phyloP scores from a whole-genome alignment of 1,140 invertebrate species.

The Euglossa dilemma region DNA sequence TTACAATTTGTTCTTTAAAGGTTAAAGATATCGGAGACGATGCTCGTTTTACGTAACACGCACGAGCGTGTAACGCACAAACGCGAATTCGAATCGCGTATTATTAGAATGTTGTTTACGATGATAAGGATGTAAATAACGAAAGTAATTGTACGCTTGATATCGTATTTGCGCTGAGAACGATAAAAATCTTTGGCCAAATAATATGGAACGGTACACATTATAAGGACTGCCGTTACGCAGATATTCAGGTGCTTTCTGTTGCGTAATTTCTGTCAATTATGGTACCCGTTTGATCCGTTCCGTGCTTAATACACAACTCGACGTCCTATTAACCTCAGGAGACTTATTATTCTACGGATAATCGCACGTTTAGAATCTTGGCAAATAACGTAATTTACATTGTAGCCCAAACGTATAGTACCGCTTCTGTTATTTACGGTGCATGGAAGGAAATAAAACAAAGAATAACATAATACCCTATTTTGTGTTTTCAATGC shows the following conservation, averaged over 20 bases:
- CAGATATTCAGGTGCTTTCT: neutral
- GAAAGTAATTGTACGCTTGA: neutral
- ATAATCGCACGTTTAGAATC: neutral
- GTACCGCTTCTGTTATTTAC: no score
- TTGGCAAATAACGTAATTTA: no score
- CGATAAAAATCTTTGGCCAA: neutral
- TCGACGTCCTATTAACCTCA: no score
- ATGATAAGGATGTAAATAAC: neutral
- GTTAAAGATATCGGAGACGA: neutral
- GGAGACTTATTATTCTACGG: neutral
- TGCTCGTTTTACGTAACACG: neutral
- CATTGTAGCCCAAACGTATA: no score
- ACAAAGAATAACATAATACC: no score
- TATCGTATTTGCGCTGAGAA: no score
- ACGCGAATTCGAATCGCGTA: no score
- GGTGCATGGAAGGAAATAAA: no score
- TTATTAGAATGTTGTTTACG: neutral
- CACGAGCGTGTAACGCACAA: no score
- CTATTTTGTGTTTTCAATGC: no score
- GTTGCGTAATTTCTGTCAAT: neutral
- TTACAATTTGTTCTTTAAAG: neutral
- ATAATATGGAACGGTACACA: neutral
- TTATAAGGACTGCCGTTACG: neutral
- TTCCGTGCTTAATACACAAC: no score
- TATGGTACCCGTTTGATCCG: no score